These are phyloP conservation scores for Synanthedon vespiformis DNA, from an alignment of 2,888 invertebrate genomes.

Conservation along the genomic window DNA sequence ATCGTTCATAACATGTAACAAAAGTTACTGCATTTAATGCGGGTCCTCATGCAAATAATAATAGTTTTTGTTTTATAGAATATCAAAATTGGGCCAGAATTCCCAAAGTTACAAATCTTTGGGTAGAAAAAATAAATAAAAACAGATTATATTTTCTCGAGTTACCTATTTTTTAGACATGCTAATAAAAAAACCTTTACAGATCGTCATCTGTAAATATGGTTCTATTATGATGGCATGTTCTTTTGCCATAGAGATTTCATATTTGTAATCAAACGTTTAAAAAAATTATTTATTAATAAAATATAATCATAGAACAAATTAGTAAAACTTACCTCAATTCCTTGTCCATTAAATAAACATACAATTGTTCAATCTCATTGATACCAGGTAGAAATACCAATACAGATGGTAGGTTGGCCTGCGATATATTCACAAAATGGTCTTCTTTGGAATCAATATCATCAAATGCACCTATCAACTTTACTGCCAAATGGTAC, in stretches of 20 bases:
- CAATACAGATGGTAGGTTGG: slow-evolving; percentile 75
- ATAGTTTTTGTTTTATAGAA: no score
- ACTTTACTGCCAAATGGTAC: slow-evolving; percentile 71
- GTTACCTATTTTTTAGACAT: no score
- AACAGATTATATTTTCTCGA: no score
- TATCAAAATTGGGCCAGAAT: no score
- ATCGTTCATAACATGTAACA: no score
- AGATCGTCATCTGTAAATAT: no score
- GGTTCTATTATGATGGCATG: neutral
- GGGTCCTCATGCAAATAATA: no score
- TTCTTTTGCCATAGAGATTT: neutral
- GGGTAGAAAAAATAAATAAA: no score
- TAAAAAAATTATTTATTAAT: no score
- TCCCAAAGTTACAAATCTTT: no score
- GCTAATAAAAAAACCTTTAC: no score
- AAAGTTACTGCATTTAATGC: no score
- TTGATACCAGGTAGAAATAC: slow-evolving; percentile 90
- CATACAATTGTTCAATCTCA: slow-evolving; percentile 83
- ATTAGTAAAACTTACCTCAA: slow-evolving; percentile 26
- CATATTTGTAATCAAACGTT: neutral
- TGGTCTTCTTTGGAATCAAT: slow-evolving; percentile 67
- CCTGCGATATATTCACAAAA: slow-evolving; percentile 23
- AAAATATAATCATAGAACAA: neutral
- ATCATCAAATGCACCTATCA: slow-evolving; percentile 75
- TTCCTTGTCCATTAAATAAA: slow-evolving; percentile 29